Base-by-base conservation (phyloP, 2,797 vertebrate genomes). In the Megalops cyprinoides region DNA sequence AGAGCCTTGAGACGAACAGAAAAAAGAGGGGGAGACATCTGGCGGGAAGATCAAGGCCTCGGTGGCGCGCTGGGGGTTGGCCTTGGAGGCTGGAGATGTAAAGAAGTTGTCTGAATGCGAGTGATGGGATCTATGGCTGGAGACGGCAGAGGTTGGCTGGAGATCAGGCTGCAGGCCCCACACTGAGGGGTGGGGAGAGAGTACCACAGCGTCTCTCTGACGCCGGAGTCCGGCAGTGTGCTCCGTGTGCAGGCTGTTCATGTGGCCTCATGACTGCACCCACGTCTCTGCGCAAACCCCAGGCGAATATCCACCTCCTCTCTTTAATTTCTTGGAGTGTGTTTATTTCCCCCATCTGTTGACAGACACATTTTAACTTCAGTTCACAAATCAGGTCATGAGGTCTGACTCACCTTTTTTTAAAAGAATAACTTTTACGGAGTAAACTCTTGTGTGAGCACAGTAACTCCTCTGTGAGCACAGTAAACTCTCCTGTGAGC, bases 151-250 rank as follows among this genome's bases (percentile, higher is more conserved):
- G 88, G 87, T 85, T 77, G 85, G 91, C n/a, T n/a, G n/a, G n/a
- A n/a, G n/a, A n/a, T n/a, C n/a, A n/a, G 93, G 83, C 77, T 62
- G 81, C 53, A 89, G 73, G 88, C 87, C 88, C 88, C 79, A 86
- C 86, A 56, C 77, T 87, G 88, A 91, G 85, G 87, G 91, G 92
- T 87, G 91, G 91, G 74, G 89, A 87, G 87, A 89, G 88, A 62
- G 55, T 81, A 84, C 74, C 76, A 55, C 73, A 78, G 65, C 76
- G 83, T 82, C 83, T 78, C 65, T 86, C 84, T 82, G 79, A 82
- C 42, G 77, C 80, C 81, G 81, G 79, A 69, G 55, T 79, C 80
- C 82, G 74, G 76, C 65, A 82, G 73, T 79, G 81, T 82, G 34
- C 87, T 49, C 85, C 14, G 7, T 37, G 3, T 67, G 62, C 20